A percentile compares a stretch with the other conserved stretches of the same genome.
Conservation (phyloP, 2,888 invertebrate species). For the Papilio demoleus region DNA sequence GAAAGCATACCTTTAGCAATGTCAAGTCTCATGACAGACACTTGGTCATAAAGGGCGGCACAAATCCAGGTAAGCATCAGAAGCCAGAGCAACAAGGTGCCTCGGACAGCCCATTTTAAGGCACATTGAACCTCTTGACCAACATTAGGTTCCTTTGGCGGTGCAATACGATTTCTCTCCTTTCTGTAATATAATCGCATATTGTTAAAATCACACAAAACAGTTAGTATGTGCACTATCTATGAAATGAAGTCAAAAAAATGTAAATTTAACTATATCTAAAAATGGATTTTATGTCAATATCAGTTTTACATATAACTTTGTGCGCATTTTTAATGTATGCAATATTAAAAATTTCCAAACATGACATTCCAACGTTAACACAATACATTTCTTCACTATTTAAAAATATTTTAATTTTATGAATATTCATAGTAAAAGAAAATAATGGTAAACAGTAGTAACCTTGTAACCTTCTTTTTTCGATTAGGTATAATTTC, state of each 20-base stretch:
- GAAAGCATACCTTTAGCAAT: slow-evolving; percentile 64
- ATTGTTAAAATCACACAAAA: neutral
- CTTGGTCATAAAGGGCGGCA: slow-evolving; percentile 76
- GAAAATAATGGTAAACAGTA: slow-evolving; percentile 11
- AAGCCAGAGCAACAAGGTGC: slow-evolving; percentile 75
- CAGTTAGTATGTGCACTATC: too few relatives aligned
- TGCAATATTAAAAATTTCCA: too few relatives aligned
- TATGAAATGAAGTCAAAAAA: too few relatives aligned
- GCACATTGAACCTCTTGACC: slow-evolving; percentile 71
- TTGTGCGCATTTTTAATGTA: too few relatives aligned
- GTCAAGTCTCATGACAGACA: slow-evolving; percentile 67
- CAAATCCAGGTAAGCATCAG: slow-evolving; percentile 79
- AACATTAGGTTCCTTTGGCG: slow-evolving; percentile 61
- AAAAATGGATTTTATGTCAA: too few relatives aligned
- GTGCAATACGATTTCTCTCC: slow-evolving; percentile 61
- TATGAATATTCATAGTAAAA: neutral
- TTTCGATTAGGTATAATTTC: slow-evolving; percentile 83
- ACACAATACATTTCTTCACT: too few relatives aligned
- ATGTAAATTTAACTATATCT: too few relatives aligned
- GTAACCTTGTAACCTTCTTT: slow-evolving; percentile 82
- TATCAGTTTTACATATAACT: too few relatives aligned
- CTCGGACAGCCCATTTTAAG: slow-evolving; percentile 71
- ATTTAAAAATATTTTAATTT: neutral
- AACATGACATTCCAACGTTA: too few relatives aligned
- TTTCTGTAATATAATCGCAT: slow-evolving; percentile 57